Evolutionary conservation across 2,113 vertebrate species (phyloP).

Genomic region (Ceyx melanurus): DNA sequence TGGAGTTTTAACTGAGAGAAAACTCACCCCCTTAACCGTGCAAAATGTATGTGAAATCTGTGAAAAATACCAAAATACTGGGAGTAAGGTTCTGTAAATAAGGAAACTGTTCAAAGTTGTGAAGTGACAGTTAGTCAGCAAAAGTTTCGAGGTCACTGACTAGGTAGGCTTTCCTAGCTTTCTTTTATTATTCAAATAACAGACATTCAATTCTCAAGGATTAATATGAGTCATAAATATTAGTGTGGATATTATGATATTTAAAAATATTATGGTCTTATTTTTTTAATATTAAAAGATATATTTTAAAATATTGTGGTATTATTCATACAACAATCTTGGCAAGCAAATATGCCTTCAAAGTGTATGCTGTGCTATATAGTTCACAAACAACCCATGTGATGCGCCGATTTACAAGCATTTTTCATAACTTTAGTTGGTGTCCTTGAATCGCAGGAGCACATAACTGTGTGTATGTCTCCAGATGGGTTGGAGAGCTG

Average conservation of each 20-base stretch:
- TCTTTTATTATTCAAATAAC: background rate
- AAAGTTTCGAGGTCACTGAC: background rate
- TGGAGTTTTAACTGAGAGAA: background rate
- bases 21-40: rapidly evolving
- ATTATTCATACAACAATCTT: background rate
- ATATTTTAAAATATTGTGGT: too few relatives aligned
- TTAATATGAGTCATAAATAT: background rate
- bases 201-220: background rate
- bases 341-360: background rate
- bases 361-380: rapidly evolving
- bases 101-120: background rate
- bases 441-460: background rate
- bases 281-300: too few relatives aligned
- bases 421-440: background rate
- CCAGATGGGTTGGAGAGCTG: background rate
- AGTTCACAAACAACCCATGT: background rate
- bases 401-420: rapidly evolving
- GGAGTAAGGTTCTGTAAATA: background rate
- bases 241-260: background rate
- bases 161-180: background rate
- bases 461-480: rapidly evolving
- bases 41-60: background rate
- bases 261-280: too few relatives aligned
- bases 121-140: background rate
- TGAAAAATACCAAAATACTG: background rate